Evolutionary conservation across 1,140 invertebrate species (phyloP).

Genomic region (Diuraphis noxia): DNA sequence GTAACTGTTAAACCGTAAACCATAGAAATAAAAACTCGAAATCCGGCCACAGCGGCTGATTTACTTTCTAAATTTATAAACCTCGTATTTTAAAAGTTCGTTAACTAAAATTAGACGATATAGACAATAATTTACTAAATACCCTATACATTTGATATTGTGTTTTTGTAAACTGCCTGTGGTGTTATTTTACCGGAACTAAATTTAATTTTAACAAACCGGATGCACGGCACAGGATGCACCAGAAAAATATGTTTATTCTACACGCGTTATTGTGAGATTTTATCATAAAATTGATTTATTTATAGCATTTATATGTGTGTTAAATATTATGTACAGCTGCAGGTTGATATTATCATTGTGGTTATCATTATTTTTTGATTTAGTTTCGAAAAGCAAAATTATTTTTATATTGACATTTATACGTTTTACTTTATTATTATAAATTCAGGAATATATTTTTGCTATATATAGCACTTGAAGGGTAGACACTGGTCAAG

Average conservation of each 20-base stretch:
- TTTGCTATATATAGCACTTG: neutral
- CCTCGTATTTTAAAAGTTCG: neutral
- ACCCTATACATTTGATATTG: neutral
- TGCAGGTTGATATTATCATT: too few species aligned
- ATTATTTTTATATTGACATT: neutral
- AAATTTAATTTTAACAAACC: neutral
- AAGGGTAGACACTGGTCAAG: conserved; percentile 1
- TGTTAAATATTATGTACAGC: neutral
- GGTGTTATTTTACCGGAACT: neutral
- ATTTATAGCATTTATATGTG: neutral
- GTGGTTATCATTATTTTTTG: neutral
- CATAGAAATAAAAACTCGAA: neutral
- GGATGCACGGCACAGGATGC: neutral
- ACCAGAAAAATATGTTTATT: neutral
- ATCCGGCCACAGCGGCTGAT: neutral
- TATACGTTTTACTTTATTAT: neutral
- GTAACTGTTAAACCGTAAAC: neutral
- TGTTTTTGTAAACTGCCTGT: neutral
- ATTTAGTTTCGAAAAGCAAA: neutral
- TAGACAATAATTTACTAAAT: neutral
- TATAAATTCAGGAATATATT: neutral
- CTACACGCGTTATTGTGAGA: neutral
- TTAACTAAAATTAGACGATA: neutral
- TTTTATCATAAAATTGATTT: neutral
- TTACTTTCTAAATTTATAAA: neutral